Evolutionary conservation across 1,140 invertebrate genomes (phyloP).

Genomic region (Atopsyche davidsoni): DNA sequence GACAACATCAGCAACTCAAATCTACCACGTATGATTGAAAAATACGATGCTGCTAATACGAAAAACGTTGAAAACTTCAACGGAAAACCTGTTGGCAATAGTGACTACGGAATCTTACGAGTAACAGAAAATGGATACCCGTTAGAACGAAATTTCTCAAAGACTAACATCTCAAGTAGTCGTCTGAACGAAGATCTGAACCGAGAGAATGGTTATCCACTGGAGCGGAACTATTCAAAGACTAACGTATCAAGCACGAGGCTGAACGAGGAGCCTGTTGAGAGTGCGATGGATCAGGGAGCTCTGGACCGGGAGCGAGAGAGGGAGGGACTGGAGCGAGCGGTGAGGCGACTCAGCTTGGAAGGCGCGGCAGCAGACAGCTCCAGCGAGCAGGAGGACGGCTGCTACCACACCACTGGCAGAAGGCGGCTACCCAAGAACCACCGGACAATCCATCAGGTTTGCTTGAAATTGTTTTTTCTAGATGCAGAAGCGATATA

Average conservation of each 20-base stretch:
- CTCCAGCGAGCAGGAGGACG: constrained; percentile 56
- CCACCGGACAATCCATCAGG: constrained; percentile 60
- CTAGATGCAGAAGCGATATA: too few species aligned
- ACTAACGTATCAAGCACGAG: constrained; percentile 45
- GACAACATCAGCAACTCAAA: constrained; percentile 42
- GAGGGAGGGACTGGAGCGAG: constrained; percentile 31
- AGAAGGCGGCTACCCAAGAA: constrained; percentile 49
- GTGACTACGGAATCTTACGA: constrained; percentile 7
- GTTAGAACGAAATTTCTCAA: constrained; percentile 3
- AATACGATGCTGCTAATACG: too few species aligned
- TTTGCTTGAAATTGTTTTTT: too few species aligned
- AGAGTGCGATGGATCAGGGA: not conserved
- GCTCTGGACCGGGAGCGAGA: constrained; percentile 38
- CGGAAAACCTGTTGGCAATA: constrained; percentile 2
- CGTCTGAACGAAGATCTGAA: constrained; percentile 6
- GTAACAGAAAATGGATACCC: too few species aligned
- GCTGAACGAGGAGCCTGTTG: constrained; percentile 42
- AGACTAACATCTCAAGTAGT: constrained; percentile 16
- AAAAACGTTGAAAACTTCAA: constrained; percentile 12
- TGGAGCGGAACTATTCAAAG: constrained; percentile 45
- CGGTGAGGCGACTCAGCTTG: constrained; percentile 54
- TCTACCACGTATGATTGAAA: constrained; percentile 36
- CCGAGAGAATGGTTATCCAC: constrained; percentile 42
- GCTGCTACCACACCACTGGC: constrained; percentile 43
- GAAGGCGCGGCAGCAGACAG: constrained; percentile 69